Evolutionary conservation across 1,140 invertebrate species (phyloP).

Genomic region (Dendrolimus kikuchii): DNA sequence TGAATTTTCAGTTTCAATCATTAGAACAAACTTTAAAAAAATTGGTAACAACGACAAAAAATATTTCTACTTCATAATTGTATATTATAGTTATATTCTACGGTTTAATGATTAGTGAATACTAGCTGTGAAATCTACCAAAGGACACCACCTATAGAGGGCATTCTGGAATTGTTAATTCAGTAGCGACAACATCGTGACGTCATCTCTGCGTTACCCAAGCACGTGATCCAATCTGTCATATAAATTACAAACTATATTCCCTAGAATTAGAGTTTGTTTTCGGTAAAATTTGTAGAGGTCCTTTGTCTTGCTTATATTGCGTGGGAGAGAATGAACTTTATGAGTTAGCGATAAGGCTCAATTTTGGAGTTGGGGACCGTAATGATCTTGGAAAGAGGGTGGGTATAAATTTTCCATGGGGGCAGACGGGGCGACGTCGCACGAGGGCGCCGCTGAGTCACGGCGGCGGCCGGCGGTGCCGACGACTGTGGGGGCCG

Average conservation of each 20-base stretch:
- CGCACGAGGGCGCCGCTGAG: conserved; percentile 65
- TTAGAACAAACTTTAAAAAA: no score
- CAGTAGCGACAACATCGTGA: conserved; percentile 28
- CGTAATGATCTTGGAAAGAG: conserved; percentile 61
- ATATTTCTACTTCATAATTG: no score
- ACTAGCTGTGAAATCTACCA: no score
- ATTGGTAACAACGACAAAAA: no score
- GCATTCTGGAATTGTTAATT: not conserved
- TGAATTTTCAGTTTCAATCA: no score
- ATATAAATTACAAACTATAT: conserved; percentile 68
- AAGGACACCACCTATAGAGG: no score
- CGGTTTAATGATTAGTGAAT: no score
- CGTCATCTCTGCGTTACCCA: conserved; percentile 51
- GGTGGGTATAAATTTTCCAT: conserved; percentile 71
- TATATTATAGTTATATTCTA: no score
- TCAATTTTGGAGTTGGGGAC: conserved; percentile 24
- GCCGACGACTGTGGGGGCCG: conserved; percentile 24
- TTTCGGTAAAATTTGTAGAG: conserved; percentile 57
- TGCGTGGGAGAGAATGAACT: conserved; percentile 29
- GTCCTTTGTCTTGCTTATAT: conserved; percentile 55
- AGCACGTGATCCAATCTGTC: conserved; percentile 52
- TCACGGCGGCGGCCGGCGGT: conserved; percentile 39
- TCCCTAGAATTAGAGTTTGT: conserved; percentile 65
- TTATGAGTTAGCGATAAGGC: conserved; percentile 39
- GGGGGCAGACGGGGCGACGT: conserved; percentile 67